A percentile compares a stretch with the other conserved stretches of the same genome.
Conservation (phyloP, 2,888 invertebrate genomes). For the Macrophya alboannulata region DNA sequence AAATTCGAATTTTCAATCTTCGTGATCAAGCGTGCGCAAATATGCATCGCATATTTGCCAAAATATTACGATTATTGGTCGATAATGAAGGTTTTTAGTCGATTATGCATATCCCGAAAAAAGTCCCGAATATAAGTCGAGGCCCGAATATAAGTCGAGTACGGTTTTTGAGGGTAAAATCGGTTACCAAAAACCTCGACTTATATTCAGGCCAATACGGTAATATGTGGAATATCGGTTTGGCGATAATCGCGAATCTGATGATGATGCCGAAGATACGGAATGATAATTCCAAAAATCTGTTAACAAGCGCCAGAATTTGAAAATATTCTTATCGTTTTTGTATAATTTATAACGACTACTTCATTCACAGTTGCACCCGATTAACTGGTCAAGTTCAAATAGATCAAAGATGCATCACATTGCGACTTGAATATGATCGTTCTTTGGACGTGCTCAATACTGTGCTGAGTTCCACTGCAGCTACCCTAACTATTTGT, state of each 20-base stretch:
- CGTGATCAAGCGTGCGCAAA: too few relatives aligned
- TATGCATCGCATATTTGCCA: too few relatives aligned
- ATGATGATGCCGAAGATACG: not conserved
- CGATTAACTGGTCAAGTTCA: not conserved
- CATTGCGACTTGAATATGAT: not conserved
- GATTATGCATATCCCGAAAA: too few relatives aligned
- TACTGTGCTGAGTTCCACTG: not conserved
- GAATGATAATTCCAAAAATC: not conserved
- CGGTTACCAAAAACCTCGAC: too few relatives aligned
- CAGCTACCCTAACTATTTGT: not conserved
- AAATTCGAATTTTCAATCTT: too few relatives aligned
- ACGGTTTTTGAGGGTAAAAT: too few relatives aligned
- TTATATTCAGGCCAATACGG: too few relatives aligned
- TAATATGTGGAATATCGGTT: slow-evolving; percentile 8
- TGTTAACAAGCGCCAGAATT: not conserved
- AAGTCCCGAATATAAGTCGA: too few relatives aligned
- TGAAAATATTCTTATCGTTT: not conserved
- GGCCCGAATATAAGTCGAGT: too few relatives aligned
- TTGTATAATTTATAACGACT: not conserved
- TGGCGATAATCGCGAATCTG: not conserved
- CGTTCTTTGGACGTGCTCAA: not conserved
- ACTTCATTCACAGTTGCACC: not conserved
- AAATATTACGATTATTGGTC: too few relatives aligned
- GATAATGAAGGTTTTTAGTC: too few relatives aligned
- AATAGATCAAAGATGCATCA: not conserved